Percentiles rank a stretch among this genome's conserved stretches.
Conservation (phyloP, 2,113 vertebrate genomes). For the Ranitomeya variabilis region DNA sequence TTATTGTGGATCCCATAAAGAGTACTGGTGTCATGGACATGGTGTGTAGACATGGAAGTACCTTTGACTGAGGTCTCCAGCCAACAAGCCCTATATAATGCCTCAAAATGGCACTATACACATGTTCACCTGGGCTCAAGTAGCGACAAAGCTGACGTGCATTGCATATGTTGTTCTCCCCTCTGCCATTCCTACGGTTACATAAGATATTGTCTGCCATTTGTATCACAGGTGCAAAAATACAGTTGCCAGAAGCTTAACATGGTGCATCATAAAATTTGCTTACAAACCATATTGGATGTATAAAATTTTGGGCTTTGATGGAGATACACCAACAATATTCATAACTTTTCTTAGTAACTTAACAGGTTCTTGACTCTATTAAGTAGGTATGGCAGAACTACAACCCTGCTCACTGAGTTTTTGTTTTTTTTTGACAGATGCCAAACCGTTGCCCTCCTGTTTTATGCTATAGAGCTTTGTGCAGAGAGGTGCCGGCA, state of each 20-base stretch:
- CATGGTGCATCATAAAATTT: background rate
- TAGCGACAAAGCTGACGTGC: background rate
- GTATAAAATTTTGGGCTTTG: background rate
- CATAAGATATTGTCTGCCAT: background rate
- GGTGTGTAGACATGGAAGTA: background rate
- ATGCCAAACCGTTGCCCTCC: background rate
- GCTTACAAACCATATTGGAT: background rate
- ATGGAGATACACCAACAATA: background rate
- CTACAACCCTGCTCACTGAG: background rate
- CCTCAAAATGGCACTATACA: background rate
- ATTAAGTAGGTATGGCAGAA: background rate
- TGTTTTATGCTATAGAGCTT: constrained; percentile 8
- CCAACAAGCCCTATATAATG: background rate
- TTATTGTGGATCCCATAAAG: background rate
- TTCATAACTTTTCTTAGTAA: background rate
- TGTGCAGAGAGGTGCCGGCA: constrained; percentile 49
- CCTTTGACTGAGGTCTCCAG: background rate
- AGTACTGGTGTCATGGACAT: constrained; percentile 6
- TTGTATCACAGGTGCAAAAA: background rate
- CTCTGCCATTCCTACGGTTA: background rate
- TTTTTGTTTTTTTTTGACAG: background rate
- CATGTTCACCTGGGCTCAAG: background rate
- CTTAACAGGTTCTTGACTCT: background rate
- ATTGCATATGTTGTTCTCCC: background rate
- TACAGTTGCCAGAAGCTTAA: background rate